Evolutionary conservation across 1,140 invertebrate genomes (phyloP).

Genomic region (Amphibalanus amphitrite): DNA sequence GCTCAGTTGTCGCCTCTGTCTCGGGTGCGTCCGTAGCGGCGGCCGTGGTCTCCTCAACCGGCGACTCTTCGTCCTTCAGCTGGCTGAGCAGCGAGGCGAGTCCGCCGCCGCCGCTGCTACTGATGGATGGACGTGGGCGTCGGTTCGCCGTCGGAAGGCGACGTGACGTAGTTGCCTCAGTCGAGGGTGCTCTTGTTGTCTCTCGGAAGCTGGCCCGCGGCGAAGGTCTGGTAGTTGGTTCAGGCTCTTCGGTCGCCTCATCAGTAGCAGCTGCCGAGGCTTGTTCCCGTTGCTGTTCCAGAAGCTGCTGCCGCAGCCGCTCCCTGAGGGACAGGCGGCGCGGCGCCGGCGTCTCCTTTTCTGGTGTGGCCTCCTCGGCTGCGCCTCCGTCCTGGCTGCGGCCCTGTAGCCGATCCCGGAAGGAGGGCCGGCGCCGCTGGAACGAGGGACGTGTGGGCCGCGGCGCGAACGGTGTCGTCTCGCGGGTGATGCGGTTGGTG

Average conservation of each 20-base stretch:
- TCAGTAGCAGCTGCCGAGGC: not conserved
- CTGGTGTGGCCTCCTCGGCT: not conserved
- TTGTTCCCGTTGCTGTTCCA: not conserved
- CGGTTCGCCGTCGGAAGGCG: not conserved
- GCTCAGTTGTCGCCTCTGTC: not conserved
- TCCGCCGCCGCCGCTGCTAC: too few relatives aligned
- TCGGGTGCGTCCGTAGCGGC: slow-evolving; percentile 2
- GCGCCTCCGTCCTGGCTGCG: not conserved
- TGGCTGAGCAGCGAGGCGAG: not conserved
- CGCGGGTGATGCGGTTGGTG: not conserved
- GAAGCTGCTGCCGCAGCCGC: not conserved
- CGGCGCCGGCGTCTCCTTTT: not conserved
- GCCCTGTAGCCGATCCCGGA: not conserved
- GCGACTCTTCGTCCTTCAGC: not conserved
- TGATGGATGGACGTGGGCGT: not conserved
- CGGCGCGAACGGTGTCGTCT: not conserved
- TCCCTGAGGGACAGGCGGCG: not conserved
- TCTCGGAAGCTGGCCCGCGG: too few relatives aligned
- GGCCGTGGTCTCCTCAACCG: not conserved
- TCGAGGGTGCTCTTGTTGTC: not conserved
- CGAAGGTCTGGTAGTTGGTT: too few relatives aligned
- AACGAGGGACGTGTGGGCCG: not conserved
- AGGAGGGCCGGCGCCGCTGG: not conserved
- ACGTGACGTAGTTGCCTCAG: not conserved
- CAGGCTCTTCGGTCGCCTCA: not conserved